Evolutionary conservation across 2,888 invertebrate species (phyloP).

Genomic region (Lithophane socia): DNA sequence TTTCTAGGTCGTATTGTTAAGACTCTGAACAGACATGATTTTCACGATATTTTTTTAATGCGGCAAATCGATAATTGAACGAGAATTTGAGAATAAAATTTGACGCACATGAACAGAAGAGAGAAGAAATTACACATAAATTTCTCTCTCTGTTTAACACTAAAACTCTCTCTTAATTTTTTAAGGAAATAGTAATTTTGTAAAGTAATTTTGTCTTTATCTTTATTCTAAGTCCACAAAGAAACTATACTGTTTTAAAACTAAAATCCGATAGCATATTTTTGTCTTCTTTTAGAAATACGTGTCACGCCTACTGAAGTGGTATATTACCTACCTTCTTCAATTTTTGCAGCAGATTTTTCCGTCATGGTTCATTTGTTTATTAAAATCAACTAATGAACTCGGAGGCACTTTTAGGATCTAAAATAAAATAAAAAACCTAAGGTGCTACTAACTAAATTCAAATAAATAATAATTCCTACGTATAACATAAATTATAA

Average conservation of each 20-base stretch:
- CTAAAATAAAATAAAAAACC: background rate
- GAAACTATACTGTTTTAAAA: background rate
- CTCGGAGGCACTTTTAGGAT: background rate
- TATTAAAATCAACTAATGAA: background rate
- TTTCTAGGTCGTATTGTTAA: background rate
- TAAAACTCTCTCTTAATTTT: too few species aligned
- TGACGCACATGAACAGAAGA: too few species aligned
- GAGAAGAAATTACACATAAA: too few species aligned
- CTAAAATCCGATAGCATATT: background rate
- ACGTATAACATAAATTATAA: background rate
- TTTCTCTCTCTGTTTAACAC: too few species aligned
- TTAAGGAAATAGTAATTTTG: too few species aligned
- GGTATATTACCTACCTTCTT: background rate
- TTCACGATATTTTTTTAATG: background rate
- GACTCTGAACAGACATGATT: background rate
- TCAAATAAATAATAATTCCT: background rate
- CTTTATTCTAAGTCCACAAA: background rate
- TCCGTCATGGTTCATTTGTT: conserved; percentile 16
- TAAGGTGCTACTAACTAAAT: background rate
- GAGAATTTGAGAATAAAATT: too few species aligned
- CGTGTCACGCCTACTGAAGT: conserved; percentile 17
- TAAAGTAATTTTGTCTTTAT: too few species aligned
- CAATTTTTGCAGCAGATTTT: background rate
- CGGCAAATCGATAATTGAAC: background rate
- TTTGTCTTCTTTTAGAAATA: background rate